These are phyloP conservation scores for Notolabrus celidotus DNA, from an alignment of 2,797 vertebrate species.

Conservation along the genomic window DNA sequence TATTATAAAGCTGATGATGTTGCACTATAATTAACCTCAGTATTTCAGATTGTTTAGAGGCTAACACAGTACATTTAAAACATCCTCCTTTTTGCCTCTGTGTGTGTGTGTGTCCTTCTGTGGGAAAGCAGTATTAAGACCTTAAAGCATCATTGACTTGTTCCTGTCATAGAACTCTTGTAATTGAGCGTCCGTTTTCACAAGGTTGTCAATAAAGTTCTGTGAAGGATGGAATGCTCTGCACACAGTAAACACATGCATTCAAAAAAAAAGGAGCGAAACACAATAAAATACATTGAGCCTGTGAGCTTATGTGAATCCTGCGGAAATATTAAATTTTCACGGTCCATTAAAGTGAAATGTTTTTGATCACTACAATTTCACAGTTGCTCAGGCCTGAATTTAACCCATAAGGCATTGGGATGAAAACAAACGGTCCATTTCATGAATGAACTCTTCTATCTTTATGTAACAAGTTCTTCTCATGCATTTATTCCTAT, in stretches of 20 bases:
- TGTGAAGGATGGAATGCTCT: constrained; percentile 15
- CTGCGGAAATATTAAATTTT: constrained; percentile 25
- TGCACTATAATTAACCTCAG: constrained; percentile 74
- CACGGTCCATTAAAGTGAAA: constrained; percentile 30
- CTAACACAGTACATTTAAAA: constrained; percentile 31
- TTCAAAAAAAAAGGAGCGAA: neutral
- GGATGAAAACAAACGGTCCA: constrained; percentile 40
- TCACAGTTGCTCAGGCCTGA: constrained; percentile 52
- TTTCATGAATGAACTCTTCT: constrained; percentile 29
- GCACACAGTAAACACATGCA: constrained; percentile 8
- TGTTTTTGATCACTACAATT: constrained; percentile 53
- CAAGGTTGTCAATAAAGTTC: constrained; percentile 31
- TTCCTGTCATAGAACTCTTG: constrained; percentile 46
- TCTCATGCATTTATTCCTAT: constrained; percentile 6
- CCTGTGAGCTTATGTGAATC: constrained; percentile 24
- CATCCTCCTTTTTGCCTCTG: constrained; percentile 7
- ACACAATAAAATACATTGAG: neutral
- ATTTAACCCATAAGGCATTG: constrained; percentile 18
- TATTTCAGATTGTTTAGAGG: constrained; percentile 61
- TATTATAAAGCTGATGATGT: constrained; percentile 64
- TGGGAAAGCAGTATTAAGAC: constrained; percentile 20
- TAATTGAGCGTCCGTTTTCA: constrained; percentile 38
- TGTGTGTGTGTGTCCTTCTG: neutral
- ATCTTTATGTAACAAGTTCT: constrained; percentile 4
- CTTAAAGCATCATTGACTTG: constrained; percentile 46